Percentiles rank a stretch among this genome's conserved stretches.
phyloP scores from a whole-genome alignment of 2,113 vertebrate species.

The Strix uralensis region DNA sequence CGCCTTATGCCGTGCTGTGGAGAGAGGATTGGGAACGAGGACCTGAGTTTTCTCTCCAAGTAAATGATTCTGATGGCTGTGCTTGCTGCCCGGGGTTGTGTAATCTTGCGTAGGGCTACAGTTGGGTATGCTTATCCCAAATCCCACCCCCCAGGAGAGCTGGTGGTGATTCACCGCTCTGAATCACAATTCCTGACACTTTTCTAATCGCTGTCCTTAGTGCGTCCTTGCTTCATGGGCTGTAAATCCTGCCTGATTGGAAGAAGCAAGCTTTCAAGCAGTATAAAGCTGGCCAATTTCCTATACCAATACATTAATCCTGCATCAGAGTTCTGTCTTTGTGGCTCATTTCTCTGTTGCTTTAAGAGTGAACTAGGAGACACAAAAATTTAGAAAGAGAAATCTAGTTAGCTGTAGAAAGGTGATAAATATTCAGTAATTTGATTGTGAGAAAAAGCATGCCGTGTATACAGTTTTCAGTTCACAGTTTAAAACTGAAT shows the following conservation, averaged over 20 bases:
- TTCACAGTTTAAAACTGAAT: neutral
- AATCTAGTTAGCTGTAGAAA: neutral
- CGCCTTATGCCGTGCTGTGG: neutral
- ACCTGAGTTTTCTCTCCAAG: neutral
- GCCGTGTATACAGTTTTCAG: neutral
- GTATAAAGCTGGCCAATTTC: neutral
- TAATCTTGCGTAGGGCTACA: neutral
- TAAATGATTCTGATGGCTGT: neutral
- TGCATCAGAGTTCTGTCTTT: neutral
- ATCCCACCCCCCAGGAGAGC: neutral
- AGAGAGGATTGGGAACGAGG: neutral
- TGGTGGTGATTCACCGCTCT: constrained; percentile 48
- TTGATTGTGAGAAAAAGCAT: neutral
- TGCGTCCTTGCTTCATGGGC: neutral
- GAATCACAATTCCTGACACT: constrained; percentile 59
- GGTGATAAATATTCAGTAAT: neutral
- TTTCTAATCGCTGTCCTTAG: neutral
- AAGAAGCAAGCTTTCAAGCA: neutral
- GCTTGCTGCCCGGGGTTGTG: neutral
- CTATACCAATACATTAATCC: neutral
- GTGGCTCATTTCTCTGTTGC: neutral
- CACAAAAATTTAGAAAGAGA: neutral
- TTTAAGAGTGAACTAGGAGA: neutral
- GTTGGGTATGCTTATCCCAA: neutral
- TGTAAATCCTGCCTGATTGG: neutral